Evolutionary conservation across 2,888 invertebrate genomes (phyloP), one percentile per base, ranked within the genome.

Genomic region (Notodromas monacha): DNA sequence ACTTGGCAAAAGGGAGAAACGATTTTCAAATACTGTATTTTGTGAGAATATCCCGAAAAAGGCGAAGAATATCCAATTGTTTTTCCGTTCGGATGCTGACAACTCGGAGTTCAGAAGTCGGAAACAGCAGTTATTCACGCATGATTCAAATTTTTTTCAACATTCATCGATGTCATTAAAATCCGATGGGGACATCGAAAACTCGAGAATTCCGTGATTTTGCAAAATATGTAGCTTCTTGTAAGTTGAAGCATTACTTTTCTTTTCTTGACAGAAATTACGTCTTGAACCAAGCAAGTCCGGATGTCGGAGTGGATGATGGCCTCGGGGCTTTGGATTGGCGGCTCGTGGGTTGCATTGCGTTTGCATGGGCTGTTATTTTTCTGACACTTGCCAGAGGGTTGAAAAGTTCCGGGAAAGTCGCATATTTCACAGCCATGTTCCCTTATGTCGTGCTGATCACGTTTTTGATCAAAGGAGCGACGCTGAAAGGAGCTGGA

Each of bases 351-450:
- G 21, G 8, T n/a, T 21, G 21, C 21, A 21, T n/a, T 21, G 21
- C 8, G 21, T 6, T n/a, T 6, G 21, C 21, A 6, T 21, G 21
- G 21, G 8, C n/a, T 6, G 21, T 21, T 21, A 21, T 21, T 21
- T n/a, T 21, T 6, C n/a, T 21, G 8, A 21, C n/a, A n/a, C 21
- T 21, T n/a, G 21, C n/a, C 8, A 21, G 21, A n/a, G 21, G 21
- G n/a, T 6, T 21, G 21, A 21, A n/a, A n/a, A 21, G 21, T n/a
- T 8, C 8, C 21, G 21, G 21, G 21, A 21, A 50, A 48, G 48
- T 54, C 15, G 54, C 55, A 10, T 55, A 55, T 40, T 43, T 55
- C 31, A 56, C 55, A 2, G 54, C 55, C 2, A 39, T 52, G 13
- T 47, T 49, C 36, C 48, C 49, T 3, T 39, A 39, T 27, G 33